Evolutionary conservation across 2,797 vertebrate genomes (phyloP).

Genomic region (Onychomys torridus): DNA sequence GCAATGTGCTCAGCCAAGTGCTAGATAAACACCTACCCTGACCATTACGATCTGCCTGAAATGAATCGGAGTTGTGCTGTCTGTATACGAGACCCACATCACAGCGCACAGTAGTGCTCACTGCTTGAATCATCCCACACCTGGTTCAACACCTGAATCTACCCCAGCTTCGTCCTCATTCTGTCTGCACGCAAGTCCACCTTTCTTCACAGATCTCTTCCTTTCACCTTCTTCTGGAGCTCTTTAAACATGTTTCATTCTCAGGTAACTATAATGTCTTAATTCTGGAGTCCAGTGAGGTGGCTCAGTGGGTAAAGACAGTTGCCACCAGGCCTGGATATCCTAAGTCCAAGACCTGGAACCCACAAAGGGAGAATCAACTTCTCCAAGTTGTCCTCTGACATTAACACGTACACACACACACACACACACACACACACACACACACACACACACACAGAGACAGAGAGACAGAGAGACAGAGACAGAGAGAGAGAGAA

Average conservation of each 20-base stretch:
- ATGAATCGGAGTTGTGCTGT: background rate
- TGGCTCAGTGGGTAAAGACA: background rate
- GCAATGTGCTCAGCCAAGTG: background rate
- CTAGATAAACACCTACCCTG: background rate
- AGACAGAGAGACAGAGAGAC: background rate
- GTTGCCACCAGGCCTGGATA: background rate
- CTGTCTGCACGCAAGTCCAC: background rate
- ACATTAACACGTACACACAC: background rate
- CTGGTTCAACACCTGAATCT: background rate
- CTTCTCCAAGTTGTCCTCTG: background rate
- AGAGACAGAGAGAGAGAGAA: background rate
- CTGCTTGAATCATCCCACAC: background rate
- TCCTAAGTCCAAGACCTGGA: background rate
- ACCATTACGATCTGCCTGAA: conserved; percentile 17
- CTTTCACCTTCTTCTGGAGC: background rate
- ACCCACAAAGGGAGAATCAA: background rate
- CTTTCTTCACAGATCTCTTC: conserved; percentile 34
- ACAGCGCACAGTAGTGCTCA: background rate
- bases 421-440: background rate
- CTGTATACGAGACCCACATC: background rate
- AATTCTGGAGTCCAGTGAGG: background rate
- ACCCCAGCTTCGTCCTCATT: background rate
- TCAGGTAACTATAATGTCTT: background rate
- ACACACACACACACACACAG: background rate
- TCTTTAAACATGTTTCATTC: background rate